Base-by-base conservation (phyloP, 1,140 invertebrate species). In the Campoletis sonorensis region DNA sequence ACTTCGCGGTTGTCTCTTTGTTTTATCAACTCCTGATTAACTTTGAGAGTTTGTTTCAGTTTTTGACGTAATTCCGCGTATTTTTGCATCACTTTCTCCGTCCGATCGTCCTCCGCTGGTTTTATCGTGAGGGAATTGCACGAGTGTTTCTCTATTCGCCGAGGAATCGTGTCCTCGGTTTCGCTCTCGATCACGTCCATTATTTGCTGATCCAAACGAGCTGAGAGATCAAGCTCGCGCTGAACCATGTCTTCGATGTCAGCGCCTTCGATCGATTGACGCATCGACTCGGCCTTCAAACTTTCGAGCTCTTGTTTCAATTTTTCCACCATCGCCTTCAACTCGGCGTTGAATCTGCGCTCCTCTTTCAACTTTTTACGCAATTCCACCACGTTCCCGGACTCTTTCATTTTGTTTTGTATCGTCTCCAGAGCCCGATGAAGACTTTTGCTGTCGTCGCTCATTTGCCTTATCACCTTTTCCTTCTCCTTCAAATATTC, bases 211-310 rank as follows among this genome's bases (percentile, higher is more conserved):
- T 95, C 94, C 10, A 95, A 86, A 80, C 92, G 91, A 0, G 92
- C 93, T 0, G 94, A 94, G 68, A 94, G 91, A 86, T 95, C 92
- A 0, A 95, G 81, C 83, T 95, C 94, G 73, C 93, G 91, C 40
- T 94, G 93, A 4, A 95, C 91, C 79, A 94, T 93, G 71, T 94
- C 94, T 71, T 94, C 93, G 3, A 95, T 92, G 0, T 93, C 91
- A 45, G 88, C 82, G 18, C 87, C 88, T 7, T 90, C 87, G 49
- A 79, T 26, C 4, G 68, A 73, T 16, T 83, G 72, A 64, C 78
- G 78, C 23, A 75, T 40, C 13, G 79, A 84, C 11, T 82, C 80
- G 33, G 84, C 72, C 68, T 89, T 92, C 13, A 92, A 54, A 1
- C 79, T 79, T 30, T 90, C 85, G 54, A 92, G 79, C 81, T 92